Evolutionary conservation across 2,888 invertebrate genomes (phyloP).

Genomic region (Heliconius sara): DNA sequence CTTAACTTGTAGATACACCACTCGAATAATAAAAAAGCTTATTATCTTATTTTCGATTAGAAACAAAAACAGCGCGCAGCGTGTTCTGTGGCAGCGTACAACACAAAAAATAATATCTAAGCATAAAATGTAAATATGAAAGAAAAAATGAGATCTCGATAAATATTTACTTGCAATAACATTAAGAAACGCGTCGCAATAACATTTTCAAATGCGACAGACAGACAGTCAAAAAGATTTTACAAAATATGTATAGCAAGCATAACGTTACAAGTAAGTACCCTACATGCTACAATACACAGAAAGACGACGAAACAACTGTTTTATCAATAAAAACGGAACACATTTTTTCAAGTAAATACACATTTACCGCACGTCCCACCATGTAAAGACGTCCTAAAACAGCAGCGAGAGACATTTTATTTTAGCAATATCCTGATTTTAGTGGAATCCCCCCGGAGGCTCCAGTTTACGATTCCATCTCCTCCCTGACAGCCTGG

Average conservation of each 20-base stretch:
- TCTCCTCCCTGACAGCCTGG: constrained; percentile 37
- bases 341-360: constrained; percentile 31
- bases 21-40: too few species aligned
- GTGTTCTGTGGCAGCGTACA: too few species aligned
- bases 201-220: background rate
- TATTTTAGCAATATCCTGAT: constrained; percentile 52
- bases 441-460: constrained; percentile 44
- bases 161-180: background rate
- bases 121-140: background rate
- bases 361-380: constrained; percentile 21
- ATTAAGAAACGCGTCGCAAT: background rate
- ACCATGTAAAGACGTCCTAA: constrained; percentile 30
- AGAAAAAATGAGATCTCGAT: background rate
- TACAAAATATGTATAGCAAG: background rate
- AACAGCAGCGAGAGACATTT: constrained; percentile 45
- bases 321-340: constrained; percentile 32
- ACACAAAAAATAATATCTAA: too few species aligned
- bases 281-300: background rate
- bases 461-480: constrained; percentile 50
- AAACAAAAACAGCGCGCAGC: too few species aligned
- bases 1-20: too few species aligned
- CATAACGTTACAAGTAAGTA: background rate
- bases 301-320: constrained; percentile 20
- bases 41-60: too few species aligned
- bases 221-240: background rate